phyloP scores from a whole-genome alignment of 2,888 invertebrate genomes.

The Cephonodes hylas region DNA sequence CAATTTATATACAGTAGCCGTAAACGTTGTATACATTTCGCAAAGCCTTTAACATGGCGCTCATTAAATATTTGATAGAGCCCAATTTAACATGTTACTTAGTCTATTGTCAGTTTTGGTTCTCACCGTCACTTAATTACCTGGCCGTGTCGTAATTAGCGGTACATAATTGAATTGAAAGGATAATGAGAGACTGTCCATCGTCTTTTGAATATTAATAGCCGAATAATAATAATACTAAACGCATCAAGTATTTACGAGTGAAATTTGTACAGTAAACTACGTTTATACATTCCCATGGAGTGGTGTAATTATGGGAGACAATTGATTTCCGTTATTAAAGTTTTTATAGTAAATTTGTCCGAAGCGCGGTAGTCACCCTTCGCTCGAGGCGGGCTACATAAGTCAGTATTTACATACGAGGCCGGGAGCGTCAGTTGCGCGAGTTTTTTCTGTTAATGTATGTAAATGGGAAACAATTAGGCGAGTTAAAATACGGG shows the following conservation, averaged over 20 bases:
- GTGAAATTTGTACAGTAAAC: conserved; percentile 41
- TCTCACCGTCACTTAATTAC: conserved; percentile 75
- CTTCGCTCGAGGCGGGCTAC: conserved; percentile 34
- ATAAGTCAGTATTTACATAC: conserved; percentile 67
- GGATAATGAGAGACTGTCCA: conserved; percentile 63
- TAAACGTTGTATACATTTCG: conserved; percentile 34
- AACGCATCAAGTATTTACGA: conserved; percentile 45
- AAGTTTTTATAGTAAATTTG: conserved; percentile 52
- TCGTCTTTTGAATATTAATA: conserved; percentile 58
- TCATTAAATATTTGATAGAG: conserved; percentile 47
- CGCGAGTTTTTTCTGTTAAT: conserved; percentile 73
- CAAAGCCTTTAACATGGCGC: conserved; percentile 40
- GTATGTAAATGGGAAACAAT: conserved; percentile 81
- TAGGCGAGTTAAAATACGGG: conserved; percentile 80
- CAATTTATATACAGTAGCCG: conserved; percentile 35
- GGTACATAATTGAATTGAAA: conserved; percentile 66
- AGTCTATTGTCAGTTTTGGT: conserved; percentile 69
- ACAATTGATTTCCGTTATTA: conserved; percentile 71
- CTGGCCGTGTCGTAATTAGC: conserved; percentile 69
- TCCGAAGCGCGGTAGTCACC: conserved; percentile 47
- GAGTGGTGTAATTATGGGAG: conserved; percentile 51
- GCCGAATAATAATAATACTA: conserved; percentile 52
- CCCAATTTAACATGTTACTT: conserved; percentile 55
- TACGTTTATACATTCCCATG: conserved; percentile 47
- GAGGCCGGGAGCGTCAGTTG: conserved; percentile 67